Percentiles rank a stretch among this genome's conserved stretches.
These are phyloP conservation scores for Brachyhypopomus occidentalis DNA, from an alignment of 2,113 vertebrate genomes.

Conservation along the genomic window DNA sequence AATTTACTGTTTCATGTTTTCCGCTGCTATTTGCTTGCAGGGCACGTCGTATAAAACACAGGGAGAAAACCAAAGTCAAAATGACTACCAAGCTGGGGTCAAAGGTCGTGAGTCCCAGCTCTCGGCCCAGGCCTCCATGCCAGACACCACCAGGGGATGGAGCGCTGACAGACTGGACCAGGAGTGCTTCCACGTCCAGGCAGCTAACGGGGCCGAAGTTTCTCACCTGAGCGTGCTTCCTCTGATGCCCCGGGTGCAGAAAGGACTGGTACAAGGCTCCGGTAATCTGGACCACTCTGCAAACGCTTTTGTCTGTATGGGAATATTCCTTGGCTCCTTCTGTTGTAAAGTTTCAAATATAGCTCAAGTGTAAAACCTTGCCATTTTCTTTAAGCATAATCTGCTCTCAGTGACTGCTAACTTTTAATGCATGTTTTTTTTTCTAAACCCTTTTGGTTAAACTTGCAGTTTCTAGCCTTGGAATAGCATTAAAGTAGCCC, in stretches of 20 bases:
- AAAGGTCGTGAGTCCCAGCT: neutral
- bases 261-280: conserved; percentile 12
- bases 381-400: neutral
- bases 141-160: conserved; percentile 18
- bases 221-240: conserved; percentile 30
- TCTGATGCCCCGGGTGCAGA: neutral
- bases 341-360: conserved; percentile 1
- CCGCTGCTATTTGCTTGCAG: neutral
- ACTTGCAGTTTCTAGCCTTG: neutral
- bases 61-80: conserved; percentile 27
- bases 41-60: conserved; percentile 6
- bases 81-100: neutral
- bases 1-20: neutral
- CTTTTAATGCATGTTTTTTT: neutral
- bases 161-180: conserved; percentile 38
- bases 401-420: neutral
- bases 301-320: neutral
- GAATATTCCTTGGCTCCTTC: neutral
- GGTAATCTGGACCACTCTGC: neutral
- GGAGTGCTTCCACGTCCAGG: conserved; percentile 17
- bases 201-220: conserved; percentile 26
- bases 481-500: neutral
- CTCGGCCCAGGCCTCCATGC: conserved; percentile 7
- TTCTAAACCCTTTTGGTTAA: neutral
- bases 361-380: neutral